Percentiles rank a stretch among this genome's conserved stretches.
These are phyloP conservation scores for Drosophila sp. DNA, from an alignment of 1,140 invertebrate species.

Conservation along the genomic window DNA sequence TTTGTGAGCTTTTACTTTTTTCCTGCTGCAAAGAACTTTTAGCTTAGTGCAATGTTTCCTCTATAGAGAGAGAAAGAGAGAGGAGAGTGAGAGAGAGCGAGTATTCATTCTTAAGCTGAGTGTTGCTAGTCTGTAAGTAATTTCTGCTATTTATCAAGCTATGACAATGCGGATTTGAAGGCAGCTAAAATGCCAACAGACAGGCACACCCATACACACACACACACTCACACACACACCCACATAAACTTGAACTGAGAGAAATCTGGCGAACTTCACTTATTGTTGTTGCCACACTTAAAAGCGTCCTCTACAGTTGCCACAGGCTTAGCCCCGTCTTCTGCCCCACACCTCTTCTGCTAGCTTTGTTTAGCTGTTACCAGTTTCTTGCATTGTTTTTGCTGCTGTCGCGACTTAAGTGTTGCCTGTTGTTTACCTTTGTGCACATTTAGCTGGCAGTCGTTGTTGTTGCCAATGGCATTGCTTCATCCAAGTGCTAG, in stretches of 20 bases:
- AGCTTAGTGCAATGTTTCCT: slow-evolving; percentile 17
- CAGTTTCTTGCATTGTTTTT: slow-evolving; percentile 68
- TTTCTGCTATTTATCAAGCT: slow-evolving; percentile 79
- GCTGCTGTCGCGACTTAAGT: slow-evolving; percentile 65
- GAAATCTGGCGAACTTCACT: slow-evolving; percentile 42
- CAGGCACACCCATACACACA: not conserved
- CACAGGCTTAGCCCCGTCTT: slow-evolving; percentile 9
- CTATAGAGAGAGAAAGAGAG: slow-evolving; percentile 4
- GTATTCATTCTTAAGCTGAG: slow-evolving; percentile 11
- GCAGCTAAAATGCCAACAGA: slow-evolving; percentile 64
- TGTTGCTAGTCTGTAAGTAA: slow-evolving; percentile 59
- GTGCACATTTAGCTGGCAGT: slow-evolving; percentile 74
- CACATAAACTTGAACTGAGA: slow-evolving; percentile 12
- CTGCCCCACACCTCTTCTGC: not conserved
- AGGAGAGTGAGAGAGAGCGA: too few relatives aligned
- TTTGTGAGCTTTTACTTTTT: too few relatives aligned
- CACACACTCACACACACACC: not conserved
- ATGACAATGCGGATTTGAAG: slow-evolving; percentile 75
- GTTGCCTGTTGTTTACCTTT: slow-evolving; percentile 74
- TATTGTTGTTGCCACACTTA: slow-evolving; percentile 35
- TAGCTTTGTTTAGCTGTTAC: slow-evolving; percentile 34
- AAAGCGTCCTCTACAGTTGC: slow-evolving; percentile 32
- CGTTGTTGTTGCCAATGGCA: slow-evolving; percentile 54
- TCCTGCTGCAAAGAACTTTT: not conserved
- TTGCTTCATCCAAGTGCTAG: slow-evolving; percentile 49